Evolutionary conservation across 2,113 vertebrate species (phyloP), one percentile per base, ranked within the genome.

Genomic region (Protobothrops flavoviridis): DNA sequence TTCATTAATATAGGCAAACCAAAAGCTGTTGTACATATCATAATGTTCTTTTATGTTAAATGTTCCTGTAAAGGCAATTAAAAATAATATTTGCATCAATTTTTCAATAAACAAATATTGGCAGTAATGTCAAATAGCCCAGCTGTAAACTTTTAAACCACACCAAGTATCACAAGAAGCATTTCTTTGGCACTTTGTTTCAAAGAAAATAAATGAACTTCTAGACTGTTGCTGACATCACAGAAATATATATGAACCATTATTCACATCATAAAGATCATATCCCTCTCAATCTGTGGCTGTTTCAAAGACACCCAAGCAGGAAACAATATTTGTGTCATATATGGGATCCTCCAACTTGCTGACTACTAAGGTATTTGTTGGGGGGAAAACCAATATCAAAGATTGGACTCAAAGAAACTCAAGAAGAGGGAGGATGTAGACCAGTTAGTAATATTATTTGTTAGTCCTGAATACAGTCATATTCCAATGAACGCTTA

Each of bases 1-100:
- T 95, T 97, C 74, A 98, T 81, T 88, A 98, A 94, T 4, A 95
- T 95, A 81, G 96, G 95, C 95, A 96, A 85, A 74, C 92, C 64
- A 56, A 93, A 95, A n/a, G 93, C 87, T 91, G 92, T 3, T 92
- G 92, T 21, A 87, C 26, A 88, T 57, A 91, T 94, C 97, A 97
- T 97, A 87, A 85, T 0, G 53, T 93, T 45, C 26, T 0, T 93
- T 61, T 90, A 86, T 91, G 94, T 94, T 93, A 93, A 94, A 85
- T 61, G 17, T 64, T 93, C 94, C 95, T 95, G 92, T 91, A 94
- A 97, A 92, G 87, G 43, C 52, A 0, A 5, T 3, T 86, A 45
- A 91, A 81, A 92, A 23, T 89, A 87, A 45, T 90, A 91, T 74
- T 8, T 55, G 10, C 43, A 94, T 6, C 3, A 69, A 7, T 1